Evolutionary conservation across 2,113 vertebrate genomes (phyloP).

Genomic region (Petrocephalus microphthalmus): DNA sequence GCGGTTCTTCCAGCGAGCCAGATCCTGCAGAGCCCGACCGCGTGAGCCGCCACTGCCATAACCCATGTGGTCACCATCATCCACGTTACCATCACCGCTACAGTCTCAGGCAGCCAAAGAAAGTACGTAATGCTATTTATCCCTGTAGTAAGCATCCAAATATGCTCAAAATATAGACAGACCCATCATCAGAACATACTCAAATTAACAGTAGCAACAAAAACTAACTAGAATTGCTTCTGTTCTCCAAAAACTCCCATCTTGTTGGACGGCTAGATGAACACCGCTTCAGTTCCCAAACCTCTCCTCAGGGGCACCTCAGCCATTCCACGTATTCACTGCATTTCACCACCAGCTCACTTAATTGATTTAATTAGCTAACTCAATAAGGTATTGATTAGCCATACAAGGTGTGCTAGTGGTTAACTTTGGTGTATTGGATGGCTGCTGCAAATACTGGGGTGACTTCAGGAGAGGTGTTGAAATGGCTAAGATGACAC

Average conservation of each 20-base stretch:
- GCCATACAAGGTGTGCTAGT: background rate
- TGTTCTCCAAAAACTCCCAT: background rate
- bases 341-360: background rate
- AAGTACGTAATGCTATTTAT: background rate
- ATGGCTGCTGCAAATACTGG: background rate
- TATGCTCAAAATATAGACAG: background rate
- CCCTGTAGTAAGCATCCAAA: background rate
- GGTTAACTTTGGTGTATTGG: background rate
- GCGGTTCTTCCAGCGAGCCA: slow-evolving; percentile 91
- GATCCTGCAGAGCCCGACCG: slow-evolving; percentile 60
- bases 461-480: background rate
- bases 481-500: background rate
- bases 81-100: background rate
- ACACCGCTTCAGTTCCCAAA: background rate
- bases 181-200: background rate
- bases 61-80: background rate
- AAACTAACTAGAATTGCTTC: background rate
- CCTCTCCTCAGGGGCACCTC: background rate
- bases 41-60: background rate
- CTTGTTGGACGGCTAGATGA: background rate
- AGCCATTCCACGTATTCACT: background rate
- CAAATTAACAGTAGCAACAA: background rate
- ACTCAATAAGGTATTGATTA: background rate
- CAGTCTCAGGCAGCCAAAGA: background rate
- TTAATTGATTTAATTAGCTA: background rate